Base-by-base conservation (phyloP, 2,888 invertebrate species). In the Drosophila buzzatii region DNA sequence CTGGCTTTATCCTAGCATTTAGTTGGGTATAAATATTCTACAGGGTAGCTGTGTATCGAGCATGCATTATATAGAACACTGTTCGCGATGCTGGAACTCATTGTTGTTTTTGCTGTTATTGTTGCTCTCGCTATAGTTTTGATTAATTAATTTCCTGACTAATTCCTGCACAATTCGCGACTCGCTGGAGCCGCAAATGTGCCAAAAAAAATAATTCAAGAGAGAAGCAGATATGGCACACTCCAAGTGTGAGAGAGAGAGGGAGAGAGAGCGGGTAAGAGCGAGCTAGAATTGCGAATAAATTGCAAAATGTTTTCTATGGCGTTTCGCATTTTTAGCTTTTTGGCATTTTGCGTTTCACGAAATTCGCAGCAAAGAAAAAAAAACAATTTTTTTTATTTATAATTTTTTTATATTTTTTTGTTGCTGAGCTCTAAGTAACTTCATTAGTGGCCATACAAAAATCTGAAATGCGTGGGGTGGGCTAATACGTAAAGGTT, bases 61-160 rank as follows among this genome's bases (percentile, higher is more conserved):
- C 42, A 53, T 63, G 10, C 3, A 4, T 10, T 14, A n/a, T 27
- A n/a, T 42, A 41, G 23, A 47, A 18, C 31, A 56, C 14, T 63
- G 70, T 45, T 39, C 44, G 61, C 35, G 73, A 73, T 76, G 76
- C 73, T 76, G 73, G 70, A 42, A 63, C 60, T 63, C 53, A 66
- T 60, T 76, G 57, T 14, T 73, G 51, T 51, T 49, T 61, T 51
- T 64, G 68, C 53, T 76, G 57, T 12, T 73, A 45, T 59, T 49
- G 63, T 53, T 64, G 68, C 60, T 51, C 63, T 68, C 42, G 85
- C 86, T 76, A 79, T 81, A 85, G 87, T 85, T 85, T 85, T 85
- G 85, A 86, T 86, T 86, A 86, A 86, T 86, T 86, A 86, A 86
- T 87, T 86, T 86, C 85, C 87, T 87, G 87, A 87, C 87, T 87